Conservation (phyloP, 2,797 vertebrate genomes). For the Dendrocincla fuliginosa region DNA sequence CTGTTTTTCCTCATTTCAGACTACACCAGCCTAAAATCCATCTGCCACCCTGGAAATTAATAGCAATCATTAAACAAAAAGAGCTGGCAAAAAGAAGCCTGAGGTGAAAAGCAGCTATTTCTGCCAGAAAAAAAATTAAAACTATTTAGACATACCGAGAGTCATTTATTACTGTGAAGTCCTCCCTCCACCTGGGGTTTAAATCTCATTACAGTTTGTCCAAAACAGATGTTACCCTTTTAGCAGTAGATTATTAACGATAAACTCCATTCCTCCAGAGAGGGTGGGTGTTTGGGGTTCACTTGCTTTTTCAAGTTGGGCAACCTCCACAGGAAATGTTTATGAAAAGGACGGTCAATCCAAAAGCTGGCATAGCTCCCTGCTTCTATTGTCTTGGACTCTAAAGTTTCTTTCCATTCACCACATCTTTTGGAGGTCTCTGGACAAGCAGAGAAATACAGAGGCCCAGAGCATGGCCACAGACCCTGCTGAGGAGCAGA, state of each 20-base stretch:
- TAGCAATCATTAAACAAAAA: constrained; percentile 78
- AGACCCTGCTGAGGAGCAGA: neutral
- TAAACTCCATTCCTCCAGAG: constrained; percentile 74
- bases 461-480: neutral
- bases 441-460: neutral
- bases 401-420: neutral
- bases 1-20: constrained; percentile 57
- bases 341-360: neutral
- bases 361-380: neutral
- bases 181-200: constrained; percentile 77
- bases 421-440: neutral
- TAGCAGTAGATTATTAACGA: constrained; percentile 78
- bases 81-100: constrained; percentile 67
- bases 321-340: constrained; percentile 40
- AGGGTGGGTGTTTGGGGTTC: constrained; percentile 40
- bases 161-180: constrained; percentile 77
- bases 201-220: constrained; percentile 81
- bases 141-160: constrained; percentile 76
- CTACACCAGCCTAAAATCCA: constrained; percentile 61
- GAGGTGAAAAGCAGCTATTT: constrained; percentile 70
- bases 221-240: constrained; percentile 82
- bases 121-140: constrained; percentile 79
- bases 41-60: constrained; percentile 78
- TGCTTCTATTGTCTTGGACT: neutral
- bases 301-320: constrained; percentile 36